phyloP scores from a whole-genome alignment of 2,888 invertebrate genomes.

The Arctia plantaginis region DNA sequence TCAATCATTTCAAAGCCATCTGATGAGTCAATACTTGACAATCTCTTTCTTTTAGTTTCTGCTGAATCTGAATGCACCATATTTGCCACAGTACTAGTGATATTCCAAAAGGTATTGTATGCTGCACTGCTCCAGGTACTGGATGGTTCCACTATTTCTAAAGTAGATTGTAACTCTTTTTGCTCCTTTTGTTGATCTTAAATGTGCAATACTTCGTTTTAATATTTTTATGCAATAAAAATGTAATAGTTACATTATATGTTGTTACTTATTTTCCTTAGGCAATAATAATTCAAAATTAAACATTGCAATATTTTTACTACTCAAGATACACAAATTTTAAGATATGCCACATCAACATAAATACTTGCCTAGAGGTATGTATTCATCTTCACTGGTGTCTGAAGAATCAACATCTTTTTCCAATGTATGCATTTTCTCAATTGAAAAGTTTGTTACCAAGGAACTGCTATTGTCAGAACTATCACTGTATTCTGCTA shows the following conservation, averaged over 20 bases:
- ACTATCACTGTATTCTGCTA: conserved; percentile 80
- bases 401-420: conserved; percentile 78
- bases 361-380: conserved; percentile 71
- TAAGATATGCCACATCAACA: conserved; percentile 19
- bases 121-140: conserved; percentile 75
- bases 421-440: conserved; percentile 73
- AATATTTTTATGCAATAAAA: neutral
- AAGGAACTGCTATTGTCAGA: conserved; percentile 81
- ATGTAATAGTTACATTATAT: neutral
- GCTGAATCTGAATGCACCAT: conserved; percentile 68
- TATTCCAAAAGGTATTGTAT: conserved; percentile 73
- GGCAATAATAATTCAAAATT: too few species aligned
- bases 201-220: conserved; percentile 40
- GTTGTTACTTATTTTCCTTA: too few species aligned
- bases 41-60: conserved; percentile 66
- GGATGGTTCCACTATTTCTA: conserved; percentile 67
- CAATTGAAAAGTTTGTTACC: conserved; percentile 76
- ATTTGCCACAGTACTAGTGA: conserved; percentile 73
- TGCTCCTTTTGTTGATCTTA: conserved; percentile 71
- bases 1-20: conserved; percentile 85
- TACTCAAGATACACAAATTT: neutral
- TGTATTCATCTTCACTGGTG: conserved; percentile 84
- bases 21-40: conserved; percentile 77
- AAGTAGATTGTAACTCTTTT: conserved; percentile 63
- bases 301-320: too few species aligned